Conservation (phyloP, 1,140 invertebrate genomes). For the Philopotamus ludificatus region DNA sequence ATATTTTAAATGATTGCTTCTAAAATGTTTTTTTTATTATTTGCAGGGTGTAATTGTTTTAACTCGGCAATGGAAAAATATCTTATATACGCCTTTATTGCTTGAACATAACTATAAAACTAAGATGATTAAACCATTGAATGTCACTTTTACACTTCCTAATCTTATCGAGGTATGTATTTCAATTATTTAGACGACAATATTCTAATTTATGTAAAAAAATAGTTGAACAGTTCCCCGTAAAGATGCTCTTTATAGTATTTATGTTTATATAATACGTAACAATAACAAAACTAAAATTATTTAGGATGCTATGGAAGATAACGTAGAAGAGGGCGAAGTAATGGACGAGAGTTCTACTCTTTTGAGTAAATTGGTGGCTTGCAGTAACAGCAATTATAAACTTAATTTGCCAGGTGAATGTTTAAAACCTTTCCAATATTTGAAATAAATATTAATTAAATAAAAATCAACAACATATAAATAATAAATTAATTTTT, state of each 20-base stretch:
- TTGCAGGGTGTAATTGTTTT: slow-evolving; percentile 82
- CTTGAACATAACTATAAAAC: slow-evolving; percentile 88
- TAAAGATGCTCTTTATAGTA: no score
- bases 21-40: neutral
- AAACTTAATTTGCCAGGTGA: slow-evolving; percentile 50
- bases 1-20: neutral
- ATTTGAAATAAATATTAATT: neutral
- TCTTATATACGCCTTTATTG: slow-evolving; percentile 88
- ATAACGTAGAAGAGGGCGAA: slow-evolving; percentile 60
- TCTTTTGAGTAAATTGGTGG: slow-evolving; percentile 60
- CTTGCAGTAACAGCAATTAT: slow-evolving; percentile 48
- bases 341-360: slow-evolving; percentile 84
- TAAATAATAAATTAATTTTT: slow-evolving; percentile 4
- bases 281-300: neutral
- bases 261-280: no score
- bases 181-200: no score
- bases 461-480: no score
- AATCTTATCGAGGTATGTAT: slow-evolving; percentile 81
- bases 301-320: slow-evolving; percentile 36
- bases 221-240: no score
- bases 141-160: slow-evolving; percentile 84
- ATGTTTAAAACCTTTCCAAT: slow-evolving; percentile 27
- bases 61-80: slow-evolving; percentile 95
- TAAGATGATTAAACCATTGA: slow-evolving; percentile 76
- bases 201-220: no score